phyloP scores from a whole-genome alignment of 2,888 invertebrate genomes.

The Craniophora ligustri region DNA sequence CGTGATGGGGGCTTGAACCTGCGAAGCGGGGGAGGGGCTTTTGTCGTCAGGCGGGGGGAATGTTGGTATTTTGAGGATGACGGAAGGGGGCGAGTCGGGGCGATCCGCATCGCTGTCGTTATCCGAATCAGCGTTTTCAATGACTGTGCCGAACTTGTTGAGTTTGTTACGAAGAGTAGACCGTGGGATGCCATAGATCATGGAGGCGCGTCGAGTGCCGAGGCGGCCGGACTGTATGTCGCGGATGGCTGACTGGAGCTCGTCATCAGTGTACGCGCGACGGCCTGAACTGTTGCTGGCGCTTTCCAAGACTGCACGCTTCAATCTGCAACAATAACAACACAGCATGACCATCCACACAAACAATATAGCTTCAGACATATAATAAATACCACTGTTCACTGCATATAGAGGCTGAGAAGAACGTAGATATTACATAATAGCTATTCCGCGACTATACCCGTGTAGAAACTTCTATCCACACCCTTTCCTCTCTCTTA shows the following conservation, averaged over 20 bases:
- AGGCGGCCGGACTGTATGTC: slow-evolving; percentile 98
- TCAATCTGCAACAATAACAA: slow-evolving; percentile 81
- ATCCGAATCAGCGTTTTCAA: slow-evolving; percentile 91
- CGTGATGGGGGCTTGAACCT: slow-evolving; percentile 69
- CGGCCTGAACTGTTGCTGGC: slow-evolving; percentile 87
- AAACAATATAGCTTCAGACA: background rate
- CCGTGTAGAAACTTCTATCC: too few relatives aligned
- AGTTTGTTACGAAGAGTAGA: slow-evolving; percentile 99
- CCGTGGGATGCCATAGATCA: slow-evolving; percentile 98
- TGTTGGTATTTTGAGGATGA: slow-evolving; percentile 98
- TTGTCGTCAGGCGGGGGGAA: slow-evolving; percentile 91
- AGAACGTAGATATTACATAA: too few relatives aligned
- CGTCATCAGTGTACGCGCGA: slow-evolving; percentile 98
- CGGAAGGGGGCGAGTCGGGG: slow-evolving; percentile 89
- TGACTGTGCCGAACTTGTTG: slow-evolving; percentile 91
- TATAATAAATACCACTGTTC: too few relatives aligned
- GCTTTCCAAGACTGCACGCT: slow-evolving; percentile 71
- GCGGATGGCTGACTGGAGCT: slow-evolving; percentile 96
- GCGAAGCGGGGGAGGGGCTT: slow-evolving; percentile 79
- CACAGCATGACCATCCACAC: slow-evolving; percentile 6
- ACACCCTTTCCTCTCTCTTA: too few relatives aligned
- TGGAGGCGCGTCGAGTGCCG: slow-evolving; percentile 97
- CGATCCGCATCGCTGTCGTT: slow-evolving; percentile 80
- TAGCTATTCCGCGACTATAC: too few relatives aligned
- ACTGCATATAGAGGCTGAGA: too few relatives aligned